These are phyloP conservation scores for Reinhardtius hippoglossoides DNA, from an alignment of 2,113 vertebrate species.

Conservation along the genomic window DNA sequence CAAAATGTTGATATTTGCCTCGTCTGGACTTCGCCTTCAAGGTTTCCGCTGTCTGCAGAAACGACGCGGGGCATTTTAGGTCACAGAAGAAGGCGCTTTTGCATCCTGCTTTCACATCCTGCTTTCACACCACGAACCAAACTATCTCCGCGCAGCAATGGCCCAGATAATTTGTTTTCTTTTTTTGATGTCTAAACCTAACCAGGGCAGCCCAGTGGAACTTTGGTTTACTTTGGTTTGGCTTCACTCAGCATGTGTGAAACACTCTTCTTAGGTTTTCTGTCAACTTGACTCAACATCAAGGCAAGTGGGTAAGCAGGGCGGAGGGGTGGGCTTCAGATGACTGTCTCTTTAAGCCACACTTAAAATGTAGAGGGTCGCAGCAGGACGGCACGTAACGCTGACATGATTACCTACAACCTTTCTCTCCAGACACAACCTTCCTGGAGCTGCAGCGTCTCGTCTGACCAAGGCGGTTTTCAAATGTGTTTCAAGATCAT, in stretches of 20 bases:
- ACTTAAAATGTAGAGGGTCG: conserved; percentile 39
- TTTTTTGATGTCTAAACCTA: conserved; percentile 58
- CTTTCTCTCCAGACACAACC: conserved; percentile 10
- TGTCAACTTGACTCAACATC: conserved; percentile 68
- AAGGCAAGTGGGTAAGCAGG: conserved; percentile 67
- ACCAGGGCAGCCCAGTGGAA: conserved; percentile 58
- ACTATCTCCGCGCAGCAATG: conserved; percentile 60
- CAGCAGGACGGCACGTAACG: conserved; percentile 41
- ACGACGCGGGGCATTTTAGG: conserved; percentile 49
- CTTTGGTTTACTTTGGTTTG: conserved; percentile 57
- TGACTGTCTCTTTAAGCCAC: conserved; percentile 40
- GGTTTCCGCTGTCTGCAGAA: conserved; percentile 24
- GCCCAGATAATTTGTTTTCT: conserved; percentile 53
- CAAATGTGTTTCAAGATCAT: neutral
- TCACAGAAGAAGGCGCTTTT: conserved; percentile 53
- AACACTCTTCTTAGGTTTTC: conserved; percentile 56
- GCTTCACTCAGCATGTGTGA: conserved; percentile 74
- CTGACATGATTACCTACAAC: conserved; percentile 64
- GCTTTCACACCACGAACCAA: conserved; percentile 48
- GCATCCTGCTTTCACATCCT: conserved; percentile 29
- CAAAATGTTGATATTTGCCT: conserved; percentile 33
- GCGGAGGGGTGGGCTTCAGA: conserved; percentile 59
- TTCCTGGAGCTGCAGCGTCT: neutral
- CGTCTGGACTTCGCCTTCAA: conserved; percentile 34
- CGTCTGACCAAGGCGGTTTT: neutral